A percentile compares a stretch with the other conserved stretches of the same genome.
These are phyloP conservation scores for Pristionchus fissidentatus DNA, from an alignment of 2,888 invertebrate species.

Conservation along the genomic window DNA sequence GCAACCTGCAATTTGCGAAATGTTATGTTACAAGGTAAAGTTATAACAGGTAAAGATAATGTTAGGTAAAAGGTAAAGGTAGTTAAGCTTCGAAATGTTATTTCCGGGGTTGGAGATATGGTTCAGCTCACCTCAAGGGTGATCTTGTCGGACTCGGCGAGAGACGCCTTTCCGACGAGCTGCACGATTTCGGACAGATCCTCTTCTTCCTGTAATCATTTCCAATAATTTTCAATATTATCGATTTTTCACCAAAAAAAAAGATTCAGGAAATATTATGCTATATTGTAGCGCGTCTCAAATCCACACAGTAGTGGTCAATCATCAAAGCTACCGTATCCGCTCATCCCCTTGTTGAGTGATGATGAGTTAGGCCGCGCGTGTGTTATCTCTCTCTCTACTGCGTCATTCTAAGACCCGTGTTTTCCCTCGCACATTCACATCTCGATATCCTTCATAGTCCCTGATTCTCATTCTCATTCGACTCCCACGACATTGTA, in stretches of 20 bases:
- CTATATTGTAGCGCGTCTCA: not conserved
- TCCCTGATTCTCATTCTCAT: conserved; percentile 5
- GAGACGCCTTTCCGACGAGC: conserved; percentile 90
- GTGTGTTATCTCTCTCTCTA: no score
- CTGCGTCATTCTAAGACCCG: not conserved
- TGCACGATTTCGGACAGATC: conserved; percentile 99
- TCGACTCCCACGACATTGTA: conserved; percentile 6
- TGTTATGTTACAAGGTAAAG: no score
- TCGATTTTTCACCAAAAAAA: not conserved
- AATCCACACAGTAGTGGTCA: not conserved
- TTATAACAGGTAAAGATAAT: not conserved
- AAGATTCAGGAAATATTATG: not conserved
- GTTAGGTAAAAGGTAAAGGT: not conserved
- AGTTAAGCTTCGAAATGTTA: not conserved
- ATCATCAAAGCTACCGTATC: not conserved
- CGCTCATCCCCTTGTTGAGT: no score
- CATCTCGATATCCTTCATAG: not conserved
- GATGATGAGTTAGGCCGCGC: no score
- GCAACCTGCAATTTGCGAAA: conserved; percentile 87
- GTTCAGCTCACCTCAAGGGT: conserved; percentile 95
- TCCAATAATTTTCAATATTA: not conserved
- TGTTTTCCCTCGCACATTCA: not conserved
- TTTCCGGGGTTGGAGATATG: not conserved
- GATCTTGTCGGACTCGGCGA: conserved; percentile 99
- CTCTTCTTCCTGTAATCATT: conserved; percentile 88